Evolutionary conservation across 2,113 vertebrate genomes (phyloP).

Genomic region (Perccottus glenii): DNA sequence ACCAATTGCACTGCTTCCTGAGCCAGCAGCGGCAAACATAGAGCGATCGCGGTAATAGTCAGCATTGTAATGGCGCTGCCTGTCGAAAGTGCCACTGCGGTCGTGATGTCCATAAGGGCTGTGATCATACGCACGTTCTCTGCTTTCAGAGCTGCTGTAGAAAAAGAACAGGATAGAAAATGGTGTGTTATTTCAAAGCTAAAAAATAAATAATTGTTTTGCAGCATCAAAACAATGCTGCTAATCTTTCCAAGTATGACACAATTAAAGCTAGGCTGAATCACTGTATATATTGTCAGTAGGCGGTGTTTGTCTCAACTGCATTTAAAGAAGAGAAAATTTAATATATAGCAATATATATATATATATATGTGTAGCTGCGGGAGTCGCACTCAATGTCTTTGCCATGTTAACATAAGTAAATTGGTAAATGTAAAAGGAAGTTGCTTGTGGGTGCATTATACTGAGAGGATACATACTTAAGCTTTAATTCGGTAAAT

Average conservation of each 20-base stretch:
- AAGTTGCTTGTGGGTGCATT: background rate
- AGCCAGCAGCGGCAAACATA: slow-evolving; percentile 80
- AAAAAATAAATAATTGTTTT: background rate
- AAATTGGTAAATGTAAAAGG: background rate
- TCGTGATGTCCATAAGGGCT: slow-evolving; percentile 99
- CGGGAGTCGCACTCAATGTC: background rate
- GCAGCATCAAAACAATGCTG: too few species aligned
- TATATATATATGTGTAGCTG: too few species aligned
- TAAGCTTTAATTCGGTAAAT: background rate
- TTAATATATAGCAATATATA: too few species aligned
- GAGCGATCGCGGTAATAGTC: slow-evolving; percentile 98
- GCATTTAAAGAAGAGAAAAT: too few species aligned
- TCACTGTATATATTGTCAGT: too few species aligned
- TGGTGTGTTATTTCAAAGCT: slow-evolving; percentile 16
- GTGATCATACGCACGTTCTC: slow-evolving; percentile 98
- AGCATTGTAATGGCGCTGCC: slow-evolving; percentile 95
- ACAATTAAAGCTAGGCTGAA: too few species aligned
- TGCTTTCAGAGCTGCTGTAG: slow-evolving; percentile 95
- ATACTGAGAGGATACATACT: background rate
- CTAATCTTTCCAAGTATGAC: too few species aligned
- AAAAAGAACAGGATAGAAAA: slow-evolving; percentile 68
- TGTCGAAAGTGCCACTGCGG: slow-evolving; percentile 92
- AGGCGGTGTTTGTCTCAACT: too few species aligned
- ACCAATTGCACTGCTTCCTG: slow-evolving; percentile 71
- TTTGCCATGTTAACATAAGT: background rate